Percentiles rank a stretch among this genome's conserved stretches.
Conservation (phyloP, 2,113 vertebrate genomes). For the Aptenodytes forsteri region DNA sequence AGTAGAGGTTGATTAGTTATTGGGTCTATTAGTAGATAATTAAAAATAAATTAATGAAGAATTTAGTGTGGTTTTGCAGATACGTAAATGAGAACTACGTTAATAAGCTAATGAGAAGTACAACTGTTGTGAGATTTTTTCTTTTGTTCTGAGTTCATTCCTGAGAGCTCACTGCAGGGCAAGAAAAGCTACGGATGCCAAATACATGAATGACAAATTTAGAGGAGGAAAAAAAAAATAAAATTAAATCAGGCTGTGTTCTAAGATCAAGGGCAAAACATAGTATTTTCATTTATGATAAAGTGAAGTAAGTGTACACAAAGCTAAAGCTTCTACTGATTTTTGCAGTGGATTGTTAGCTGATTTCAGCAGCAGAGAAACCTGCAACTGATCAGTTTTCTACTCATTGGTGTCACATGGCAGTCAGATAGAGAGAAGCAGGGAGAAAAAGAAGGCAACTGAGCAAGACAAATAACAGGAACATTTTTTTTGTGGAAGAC, state of each 20-base stretch:
- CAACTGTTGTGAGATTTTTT: constrained; percentile 9
- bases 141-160: constrained; percentile 53
- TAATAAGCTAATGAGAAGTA: constrained; percentile 47
- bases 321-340: constrained; percentile 5
- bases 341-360: constrained; percentile 29
- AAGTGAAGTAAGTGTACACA: background rate
- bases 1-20: constrained; percentile 50
- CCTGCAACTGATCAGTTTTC: background rate
- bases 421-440: background rate
- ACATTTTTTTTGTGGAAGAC: background rate
- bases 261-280: constrained; percentile 24
- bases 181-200: background rate
- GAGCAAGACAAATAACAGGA: constrained; percentile 14
- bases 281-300: constrained; percentile 6
- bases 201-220: background rate
- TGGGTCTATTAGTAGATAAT: constrained; percentile 18
- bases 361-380: constrained; percentile 54
- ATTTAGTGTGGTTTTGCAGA: constrained; percentile 38
- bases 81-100: constrained; percentile 3
- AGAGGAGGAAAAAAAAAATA: background rate
- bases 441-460: background rate
- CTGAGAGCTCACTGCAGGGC: background rate
- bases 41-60: constrained; percentile 62
- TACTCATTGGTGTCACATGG: background rate
- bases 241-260: constrained; percentile 32